Evolutionary conservation across 2,113 vertebrate species (phyloP).

Genomic region (Entomyzon cyanotis): DNA sequence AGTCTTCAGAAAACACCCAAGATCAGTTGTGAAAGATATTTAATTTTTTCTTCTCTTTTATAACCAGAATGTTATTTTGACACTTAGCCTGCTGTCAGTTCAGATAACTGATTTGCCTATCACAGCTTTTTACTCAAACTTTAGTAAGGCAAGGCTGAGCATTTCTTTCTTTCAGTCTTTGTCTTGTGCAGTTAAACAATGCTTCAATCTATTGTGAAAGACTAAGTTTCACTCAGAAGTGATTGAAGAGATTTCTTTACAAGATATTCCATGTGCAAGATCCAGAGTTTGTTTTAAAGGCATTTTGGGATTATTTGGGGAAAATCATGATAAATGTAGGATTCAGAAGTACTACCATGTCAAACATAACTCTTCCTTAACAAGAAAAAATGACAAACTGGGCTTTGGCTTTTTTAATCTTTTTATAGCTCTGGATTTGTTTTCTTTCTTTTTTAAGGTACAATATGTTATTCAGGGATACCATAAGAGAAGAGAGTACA

Average conservation of each 20-base stretch:
- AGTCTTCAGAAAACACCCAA: neutral
- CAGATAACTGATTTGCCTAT: neutral
- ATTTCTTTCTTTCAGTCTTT: neutral
- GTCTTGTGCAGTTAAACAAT: neutral
- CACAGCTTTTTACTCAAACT: neutral
- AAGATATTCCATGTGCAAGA: neutral
- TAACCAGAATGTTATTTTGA: conserved; percentile 13
- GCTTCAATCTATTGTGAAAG: neutral
- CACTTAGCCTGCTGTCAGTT: neutral
- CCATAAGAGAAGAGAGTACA: conserved; percentile 97
- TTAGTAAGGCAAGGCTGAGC: neutral
- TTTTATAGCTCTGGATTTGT: conserved; percentile 22
- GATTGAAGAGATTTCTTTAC: neutral
- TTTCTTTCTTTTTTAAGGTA: conserved; percentile 79
- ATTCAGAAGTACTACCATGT: neutral
- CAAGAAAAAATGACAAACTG: neutral
- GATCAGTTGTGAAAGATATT: neutral
- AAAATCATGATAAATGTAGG: neutral
- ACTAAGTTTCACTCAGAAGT: neutral
- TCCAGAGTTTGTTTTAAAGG: neutral
- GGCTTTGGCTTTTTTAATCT: neutral
- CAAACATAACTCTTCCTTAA: neutral
- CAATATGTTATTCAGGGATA: conserved; percentile 99
- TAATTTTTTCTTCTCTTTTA: neutral
- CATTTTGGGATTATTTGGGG: neutral